Evolutionary conservation across 2,797 vertebrate genomes (phyloP).

Genomic region (Cygnus olor): DNA sequence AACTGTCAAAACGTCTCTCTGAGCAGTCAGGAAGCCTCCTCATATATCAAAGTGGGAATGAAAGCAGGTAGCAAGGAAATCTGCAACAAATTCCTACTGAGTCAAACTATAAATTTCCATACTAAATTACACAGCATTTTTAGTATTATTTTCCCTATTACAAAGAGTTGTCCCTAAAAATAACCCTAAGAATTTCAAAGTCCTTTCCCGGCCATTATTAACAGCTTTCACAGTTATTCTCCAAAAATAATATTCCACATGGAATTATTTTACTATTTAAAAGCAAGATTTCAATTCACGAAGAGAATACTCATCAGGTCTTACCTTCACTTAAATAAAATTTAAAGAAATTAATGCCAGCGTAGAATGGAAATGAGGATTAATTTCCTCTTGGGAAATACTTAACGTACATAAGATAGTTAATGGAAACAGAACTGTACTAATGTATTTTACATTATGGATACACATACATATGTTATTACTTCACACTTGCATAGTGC

Average conservation of each 20-base stretch:
- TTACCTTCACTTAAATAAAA: constrained; percentile 19
- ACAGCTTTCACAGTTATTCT: not conserved
- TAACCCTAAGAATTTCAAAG: constrained; percentile 10
- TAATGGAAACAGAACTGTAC: constrained; percentile 54
- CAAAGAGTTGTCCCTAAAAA: constrained; percentile 31
- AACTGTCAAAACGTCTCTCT: not conserved
- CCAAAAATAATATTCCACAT: constrained; percentile 32
- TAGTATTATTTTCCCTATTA: constrained; percentile 24
- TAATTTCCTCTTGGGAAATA: constrained; percentile 53
- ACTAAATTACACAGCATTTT: constrained; percentile 18
- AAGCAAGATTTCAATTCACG: constrained; percentile 25
- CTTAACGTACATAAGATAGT: constrained; percentile 19
- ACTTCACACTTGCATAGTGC: constrained; percentile 49
- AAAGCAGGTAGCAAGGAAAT: constrained; percentile 39
- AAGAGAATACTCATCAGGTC: constrained; percentile 16
- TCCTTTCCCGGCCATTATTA: constrained; percentile 6
- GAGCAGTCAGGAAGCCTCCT: constrained; percentile 19
- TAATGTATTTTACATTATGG: constrained; percentile 50
- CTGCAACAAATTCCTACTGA: constrained; percentile 30
- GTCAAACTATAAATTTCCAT: constrained; percentile 19
- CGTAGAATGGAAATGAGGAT: constrained; percentile 31
- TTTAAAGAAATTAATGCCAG: not conserved
- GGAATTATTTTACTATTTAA: constrained; percentile 35
- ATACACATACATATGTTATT: constrained; percentile 47
- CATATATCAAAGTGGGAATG: constrained; percentile 30